These are phyloP conservation scores for Rhamphomyia laevipes DNA, from an alignment of 2,888 invertebrate species.

Conservation along the genomic window DNA sequence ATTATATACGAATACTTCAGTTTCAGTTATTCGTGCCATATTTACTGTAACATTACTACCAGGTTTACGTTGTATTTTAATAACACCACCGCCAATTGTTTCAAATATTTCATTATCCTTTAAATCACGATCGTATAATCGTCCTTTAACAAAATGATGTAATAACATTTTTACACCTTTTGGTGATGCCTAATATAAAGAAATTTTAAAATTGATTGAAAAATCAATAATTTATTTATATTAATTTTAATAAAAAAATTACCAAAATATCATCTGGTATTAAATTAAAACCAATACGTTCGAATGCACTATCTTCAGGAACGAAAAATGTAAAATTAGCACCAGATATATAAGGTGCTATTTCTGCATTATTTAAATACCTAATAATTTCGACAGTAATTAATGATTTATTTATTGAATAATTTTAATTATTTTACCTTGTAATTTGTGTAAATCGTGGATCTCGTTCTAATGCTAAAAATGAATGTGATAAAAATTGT, in stretches of 20 bases:
- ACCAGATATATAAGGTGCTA: slow-evolving; percentile 49
- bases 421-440: slow-evolving; percentile 22
- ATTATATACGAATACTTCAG: slow-evolving; percentile 52
- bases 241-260: slow-evolving; percentile 4
- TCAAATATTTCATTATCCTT: slow-evolving; percentile 42
- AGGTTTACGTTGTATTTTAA: slow-evolving; percentile 40
- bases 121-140: slow-evolving; percentile 48
- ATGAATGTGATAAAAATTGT: slow-evolving; percentile 50
- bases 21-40: slow-evolving; percentile 46
- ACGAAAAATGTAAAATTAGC: slow-evolving; percentile 59
- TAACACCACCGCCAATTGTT: slow-evolving; percentile 45
- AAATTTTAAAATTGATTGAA: neutral
- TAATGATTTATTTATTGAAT: neutral
- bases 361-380: slow-evolving; percentile 49
- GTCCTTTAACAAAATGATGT: slow-evolving; percentile 50
- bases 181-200: slow-evolving; percentile 39
- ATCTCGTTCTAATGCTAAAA: slow-evolving; percentile 46
- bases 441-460: slow-evolving; percentile 46
- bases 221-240: neutral
- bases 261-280: slow-evolving; percentile 43
- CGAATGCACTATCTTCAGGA: slow-evolving; percentile 54
- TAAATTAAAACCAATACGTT: slow-evolving; percentile 44
- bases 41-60: slow-evolving; percentile 42
- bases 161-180: slow-evolving; percentile 46
- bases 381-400: slow-evolving; percentile 20